Evolutionary conservation across 1,140 invertebrate species (phyloP).

Genomic region (Chymomyza costata): DNA sequence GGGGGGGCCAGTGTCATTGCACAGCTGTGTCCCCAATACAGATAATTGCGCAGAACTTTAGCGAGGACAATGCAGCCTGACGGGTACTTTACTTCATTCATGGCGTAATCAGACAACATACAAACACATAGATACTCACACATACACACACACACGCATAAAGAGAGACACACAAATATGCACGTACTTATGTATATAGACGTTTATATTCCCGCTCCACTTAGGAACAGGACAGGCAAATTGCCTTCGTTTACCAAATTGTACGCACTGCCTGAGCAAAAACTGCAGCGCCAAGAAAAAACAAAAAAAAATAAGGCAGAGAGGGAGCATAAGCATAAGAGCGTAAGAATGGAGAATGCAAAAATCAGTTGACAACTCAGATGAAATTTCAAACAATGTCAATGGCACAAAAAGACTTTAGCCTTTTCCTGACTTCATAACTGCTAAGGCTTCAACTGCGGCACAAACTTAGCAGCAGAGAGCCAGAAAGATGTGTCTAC

Average conservation of each 20-base stretch:
- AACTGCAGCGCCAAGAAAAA: neutral
- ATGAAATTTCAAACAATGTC: slow-evolving; percentile 52
- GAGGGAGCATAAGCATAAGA: neutral
- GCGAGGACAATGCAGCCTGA: slow-evolving; percentile 14
- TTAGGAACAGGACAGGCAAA: slow-evolving; percentile 24
- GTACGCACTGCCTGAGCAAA: too few species aligned
- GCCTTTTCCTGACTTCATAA: slow-evolving; percentile 52
- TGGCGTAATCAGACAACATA: slow-evolving; percentile 39
- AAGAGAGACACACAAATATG: slow-evolving; percentile 1
- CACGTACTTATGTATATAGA: too few species aligned
- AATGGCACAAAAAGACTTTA: slow-evolving; percentile 47
- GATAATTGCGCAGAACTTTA: slow-evolving; percentile 59
- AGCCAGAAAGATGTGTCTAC: too few species aligned
- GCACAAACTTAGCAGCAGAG: slow-evolving; percentile 51
- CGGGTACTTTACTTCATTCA: slow-evolving; percentile 23
- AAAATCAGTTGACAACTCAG: slow-evolving; percentile 41
- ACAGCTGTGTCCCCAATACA: slow-evolving; percentile 41
- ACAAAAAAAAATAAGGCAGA: neutral
- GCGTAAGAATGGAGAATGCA: too few species aligned
- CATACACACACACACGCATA: slow-evolving; percentile 14
- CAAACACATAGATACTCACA: slow-evolving; percentile 9
- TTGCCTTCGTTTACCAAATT: slow-evolving; percentile 48
- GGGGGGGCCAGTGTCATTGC: slow-evolving; percentile 14
- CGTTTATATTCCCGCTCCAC: neutral
- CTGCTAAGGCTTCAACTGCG: slow-evolving; percentile 55